Evolutionary conservation across 2,113 vertebrate genomes (phyloP).

Genomic region (Triplophysa tibetana): DNA sequence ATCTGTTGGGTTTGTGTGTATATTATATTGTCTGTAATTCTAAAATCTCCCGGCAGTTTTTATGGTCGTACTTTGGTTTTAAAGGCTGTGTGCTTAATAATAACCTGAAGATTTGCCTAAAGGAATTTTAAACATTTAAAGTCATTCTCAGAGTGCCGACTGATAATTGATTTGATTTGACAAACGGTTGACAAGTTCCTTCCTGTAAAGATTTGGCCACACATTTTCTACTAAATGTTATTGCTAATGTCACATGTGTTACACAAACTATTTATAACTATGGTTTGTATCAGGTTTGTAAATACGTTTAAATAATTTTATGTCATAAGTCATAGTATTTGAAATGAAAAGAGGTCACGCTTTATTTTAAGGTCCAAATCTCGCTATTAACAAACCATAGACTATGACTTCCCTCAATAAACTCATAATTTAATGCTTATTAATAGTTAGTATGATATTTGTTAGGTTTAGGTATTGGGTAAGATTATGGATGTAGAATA

Average conservation of each 20-base stretch:
- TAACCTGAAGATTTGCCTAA: conserved; percentile 12
- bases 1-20: background rate
- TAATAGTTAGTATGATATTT: no score
- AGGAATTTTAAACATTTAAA: conserved; percentile 11
- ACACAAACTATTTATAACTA: no score
- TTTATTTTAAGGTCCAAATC: no score
- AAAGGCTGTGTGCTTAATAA: background rate
- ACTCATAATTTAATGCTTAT: no score
- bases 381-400: no score
- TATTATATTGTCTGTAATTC: background rate
- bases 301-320: no score
- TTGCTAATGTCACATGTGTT: background rate
- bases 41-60: background rate
- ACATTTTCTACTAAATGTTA: background rate
- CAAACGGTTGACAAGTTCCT: conserved; percentile 8
- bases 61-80: background rate
- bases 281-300: no score
- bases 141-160: background rate
- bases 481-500: no score
- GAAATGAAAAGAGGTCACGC: no score
- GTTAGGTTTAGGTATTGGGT: no score
- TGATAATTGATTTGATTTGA: background rate
- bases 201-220: background rate
- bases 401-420: no score
- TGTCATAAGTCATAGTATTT: no score